These are phyloP conservation scores for Philonicus albiceps DNA, from an alignment of 2,888 invertebrate species.

Conservation along the genomic window DNA sequence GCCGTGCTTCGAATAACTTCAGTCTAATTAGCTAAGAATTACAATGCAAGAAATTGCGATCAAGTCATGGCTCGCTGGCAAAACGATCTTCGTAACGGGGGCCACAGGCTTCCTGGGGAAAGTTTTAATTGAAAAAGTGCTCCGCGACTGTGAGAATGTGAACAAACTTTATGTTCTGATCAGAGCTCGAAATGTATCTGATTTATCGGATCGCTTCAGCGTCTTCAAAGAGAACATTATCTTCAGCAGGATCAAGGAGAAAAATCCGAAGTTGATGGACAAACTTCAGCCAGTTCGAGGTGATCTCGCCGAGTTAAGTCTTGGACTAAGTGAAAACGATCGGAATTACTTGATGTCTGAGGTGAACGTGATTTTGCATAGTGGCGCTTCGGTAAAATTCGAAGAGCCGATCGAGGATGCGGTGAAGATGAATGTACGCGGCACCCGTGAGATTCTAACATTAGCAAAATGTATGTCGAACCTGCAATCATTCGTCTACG, in stretches of 20 bases:
- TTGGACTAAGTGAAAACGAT: constrained; percentile 43
- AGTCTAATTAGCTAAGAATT: background rate
- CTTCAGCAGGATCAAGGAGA: constrained; percentile 36
- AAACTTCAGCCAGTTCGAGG: constrained; percentile 46
- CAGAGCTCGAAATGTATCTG: constrained; percentile 42
- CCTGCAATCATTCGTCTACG: constrained; percentile 62
- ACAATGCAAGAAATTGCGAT: constrained; percentile 14
- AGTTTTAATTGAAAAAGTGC: constrained; percentile 52
- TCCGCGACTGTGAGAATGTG: constrained; percentile 51
- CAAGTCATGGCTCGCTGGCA: constrained; percentile 11
- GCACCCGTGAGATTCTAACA: constrained; percentile 47
- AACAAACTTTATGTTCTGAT: constrained; percentile 49
- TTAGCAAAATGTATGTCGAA: constrained; percentile 46
- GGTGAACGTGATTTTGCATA: constrained; percentile 65
- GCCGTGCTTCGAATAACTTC: background rate
- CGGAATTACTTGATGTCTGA: constrained; percentile 29
- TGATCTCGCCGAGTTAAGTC: constrained; percentile 16
- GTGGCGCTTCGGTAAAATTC: constrained; percentile 67
- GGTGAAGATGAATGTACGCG: constrained; percentile 49
- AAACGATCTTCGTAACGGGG: constrained; percentile 48
- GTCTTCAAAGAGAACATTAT: constrained; percentile 37
- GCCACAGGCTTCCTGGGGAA: constrained; percentile 53
- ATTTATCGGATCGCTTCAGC: constrained; percentile 41
- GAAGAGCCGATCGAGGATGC: constrained; percentile 64
- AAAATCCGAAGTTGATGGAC: constrained; percentile 6